Evolutionary conservation across 1,140 invertebrate genomes (phyloP).

Genomic region (Melitaea cinxia): DNA sequence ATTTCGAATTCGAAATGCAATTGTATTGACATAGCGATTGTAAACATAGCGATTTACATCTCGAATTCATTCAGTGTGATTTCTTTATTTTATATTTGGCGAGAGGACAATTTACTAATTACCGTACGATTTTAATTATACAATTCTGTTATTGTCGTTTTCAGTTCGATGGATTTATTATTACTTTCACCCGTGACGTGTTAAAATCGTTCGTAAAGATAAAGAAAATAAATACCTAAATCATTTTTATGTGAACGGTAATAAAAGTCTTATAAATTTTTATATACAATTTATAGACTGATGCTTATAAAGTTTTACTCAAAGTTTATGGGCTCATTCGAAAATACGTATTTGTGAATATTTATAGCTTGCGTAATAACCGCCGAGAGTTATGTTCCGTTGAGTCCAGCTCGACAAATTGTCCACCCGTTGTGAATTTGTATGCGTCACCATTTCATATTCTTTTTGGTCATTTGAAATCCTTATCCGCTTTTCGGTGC

Average conservation of each 20-base stretch:
- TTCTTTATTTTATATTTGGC: constrained; percentile 23
- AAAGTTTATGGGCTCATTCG: constrained; percentile 34
- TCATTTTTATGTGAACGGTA: constrained; percentile 1
- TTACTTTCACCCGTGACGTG: not conserved
- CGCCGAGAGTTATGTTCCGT: constrained; percentile 54
- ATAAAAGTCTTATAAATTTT: constrained; percentile 29
- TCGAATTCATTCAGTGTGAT: constrained; percentile 22
- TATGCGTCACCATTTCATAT: constrained; percentile 52
- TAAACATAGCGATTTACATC: constrained; percentile 31
- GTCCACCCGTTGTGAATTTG: constrained; percentile 59
- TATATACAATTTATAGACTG: constrained; percentile 28
- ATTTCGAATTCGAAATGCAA: constrained; percentile 42
- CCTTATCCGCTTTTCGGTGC: constrained; percentile 9
- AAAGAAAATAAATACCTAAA: not conserved
- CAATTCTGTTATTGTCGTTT: not conserved
- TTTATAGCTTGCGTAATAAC: constrained; percentile 56
- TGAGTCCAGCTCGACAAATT: constrained; percentile 62
- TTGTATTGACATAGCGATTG: constrained; percentile 38
- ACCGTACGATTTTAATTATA: not conserved
- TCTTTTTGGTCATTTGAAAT: constrained; percentile 35
- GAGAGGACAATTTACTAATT: not conserved
- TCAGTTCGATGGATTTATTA: not conserved
- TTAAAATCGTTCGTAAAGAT: not conserved
- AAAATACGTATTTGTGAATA: constrained; percentile 33
- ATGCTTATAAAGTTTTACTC: constrained; percentile 32